Percentiles rank a stretch among this genome's conserved stretches.
These are phyloP conservation scores for Drosophila kanekoi DNA, from an alignment of 2,888 invertebrate genomes.

Conservation along the genomic window DNA sequence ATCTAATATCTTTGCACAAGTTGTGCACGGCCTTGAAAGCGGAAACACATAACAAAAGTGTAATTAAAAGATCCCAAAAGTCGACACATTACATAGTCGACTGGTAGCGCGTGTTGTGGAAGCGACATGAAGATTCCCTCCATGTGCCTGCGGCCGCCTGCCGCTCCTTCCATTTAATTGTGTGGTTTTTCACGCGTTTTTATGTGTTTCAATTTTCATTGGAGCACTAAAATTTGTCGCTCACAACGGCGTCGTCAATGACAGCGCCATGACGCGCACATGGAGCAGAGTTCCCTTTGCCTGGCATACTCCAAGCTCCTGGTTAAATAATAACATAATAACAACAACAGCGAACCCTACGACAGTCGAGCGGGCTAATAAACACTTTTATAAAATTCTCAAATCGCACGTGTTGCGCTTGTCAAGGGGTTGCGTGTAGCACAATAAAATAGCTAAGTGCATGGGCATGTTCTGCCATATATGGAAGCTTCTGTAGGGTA, in stretches of 20 bases:
- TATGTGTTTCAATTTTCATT: constrained; percentile 73
- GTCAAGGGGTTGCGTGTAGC: constrained; percentile 66
- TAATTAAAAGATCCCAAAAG: constrained; percentile 31
- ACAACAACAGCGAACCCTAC: constrained; percentile 27
- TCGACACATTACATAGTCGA: constrained; percentile 4
- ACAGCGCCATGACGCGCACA: constrained; percentile 41
- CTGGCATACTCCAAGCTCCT: constrained; percentile 2
- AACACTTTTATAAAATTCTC: constrained; percentile 78
- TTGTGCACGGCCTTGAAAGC: constrained; percentile 32
- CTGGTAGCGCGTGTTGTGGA: constrained; percentile 5
- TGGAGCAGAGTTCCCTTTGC: not conserved
- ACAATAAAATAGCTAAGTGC: constrained; percentile 74
- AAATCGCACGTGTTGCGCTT: constrained; percentile 74
- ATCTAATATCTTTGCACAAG: not conserved
- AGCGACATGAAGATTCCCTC: not conserved
- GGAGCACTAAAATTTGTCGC: constrained; percentile 59
- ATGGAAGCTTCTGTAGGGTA: constrained; percentile 19
- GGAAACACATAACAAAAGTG: constrained; percentile 32
- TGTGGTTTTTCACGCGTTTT: constrained; percentile 69
- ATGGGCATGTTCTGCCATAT: constrained; percentile 64
- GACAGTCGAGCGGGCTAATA: constrained; percentile 61
- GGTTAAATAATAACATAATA: constrained; percentile 31
- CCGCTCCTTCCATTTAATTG: constrained; percentile 59
- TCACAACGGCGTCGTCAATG: constrained; percentile 53
- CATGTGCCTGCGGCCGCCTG: constrained; percentile 1